Percentiles rank a stretch among this genome's conserved stretches.
phyloP scores from a whole-genome alignment of 2,797 vertebrate species.

The Parambassis ranga region DNA sequence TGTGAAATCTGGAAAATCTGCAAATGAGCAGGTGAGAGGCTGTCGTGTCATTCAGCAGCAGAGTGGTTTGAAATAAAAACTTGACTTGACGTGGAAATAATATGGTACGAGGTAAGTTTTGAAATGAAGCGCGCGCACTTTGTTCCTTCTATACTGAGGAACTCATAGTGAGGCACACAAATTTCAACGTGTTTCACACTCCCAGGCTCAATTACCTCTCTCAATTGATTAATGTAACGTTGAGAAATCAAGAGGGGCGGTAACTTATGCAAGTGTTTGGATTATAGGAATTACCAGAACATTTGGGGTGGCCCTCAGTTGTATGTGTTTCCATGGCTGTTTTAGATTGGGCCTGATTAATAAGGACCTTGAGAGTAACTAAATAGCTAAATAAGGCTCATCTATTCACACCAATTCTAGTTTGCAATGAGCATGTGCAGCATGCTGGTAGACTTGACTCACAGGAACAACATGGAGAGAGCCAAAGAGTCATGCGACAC shows the following conservation, averaged over 20 bases:
- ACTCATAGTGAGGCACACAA: conserved; percentile 11
- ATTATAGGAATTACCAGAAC: too few relatives aligned
- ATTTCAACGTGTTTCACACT: conserved; percentile 23
- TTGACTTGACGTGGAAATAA: conserved; percentile 28
- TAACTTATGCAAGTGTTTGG: too few relatives aligned
- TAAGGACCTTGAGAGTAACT: too few relatives aligned
- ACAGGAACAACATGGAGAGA: too few relatives aligned
- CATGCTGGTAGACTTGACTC: too few relatives aligned
- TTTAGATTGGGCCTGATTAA: too few relatives aligned
- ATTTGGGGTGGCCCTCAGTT: too few relatives aligned
- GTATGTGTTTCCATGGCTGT: too few relatives aligned
- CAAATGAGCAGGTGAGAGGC: conserved; percentile 42
- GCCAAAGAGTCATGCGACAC: too few relatives aligned
- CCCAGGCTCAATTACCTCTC: conserved; percentile 24
- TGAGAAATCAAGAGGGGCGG: conserved; percentile 9
- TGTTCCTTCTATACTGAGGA: conserved; percentile 12
- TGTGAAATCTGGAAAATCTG: conserved; percentile 43
- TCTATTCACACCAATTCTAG: too few relatives aligned
- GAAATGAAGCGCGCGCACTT: conserved; percentile 24
- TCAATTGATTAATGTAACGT: conserved; percentile 16
- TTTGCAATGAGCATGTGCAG: too few relatives aligned
- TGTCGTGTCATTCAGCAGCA: conserved; percentile 19
- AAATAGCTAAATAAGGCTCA: too few relatives aligned
- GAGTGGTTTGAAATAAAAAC: conserved; percentile 21
- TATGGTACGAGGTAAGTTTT: conserved; percentile 1